A percentile compares a stretch with the other conserved stretches of the same genome.
phyloP scores from a whole-genome alignment of 2,113 vertebrate genomes.

The Epinephelus lanceolatus region DNA sequence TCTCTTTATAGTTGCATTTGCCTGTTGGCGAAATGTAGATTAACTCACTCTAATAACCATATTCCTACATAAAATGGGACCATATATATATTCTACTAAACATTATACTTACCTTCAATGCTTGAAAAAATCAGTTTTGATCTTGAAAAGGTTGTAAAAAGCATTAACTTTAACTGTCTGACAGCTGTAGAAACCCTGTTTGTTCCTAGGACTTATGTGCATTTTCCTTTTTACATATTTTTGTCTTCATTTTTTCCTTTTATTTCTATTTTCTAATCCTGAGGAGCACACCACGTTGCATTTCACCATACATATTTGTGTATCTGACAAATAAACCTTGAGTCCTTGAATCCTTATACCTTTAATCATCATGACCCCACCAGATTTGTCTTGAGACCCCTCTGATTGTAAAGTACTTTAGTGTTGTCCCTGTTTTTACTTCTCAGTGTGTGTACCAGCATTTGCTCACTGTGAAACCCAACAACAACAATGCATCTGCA shows the following conservation, averaged over 20 bases:
- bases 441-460: conserved; percentile 82
- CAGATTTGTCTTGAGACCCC: not conserved
- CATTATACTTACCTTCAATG: no score
- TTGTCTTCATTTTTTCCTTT: not conserved
- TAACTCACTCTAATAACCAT: no score
- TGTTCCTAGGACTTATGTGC: not conserved
- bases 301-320: not conserved
- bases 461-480: conserved; percentile 65
- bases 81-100: no score
- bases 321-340: not conserved
- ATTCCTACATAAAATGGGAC: no score
- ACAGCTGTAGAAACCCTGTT: no score
- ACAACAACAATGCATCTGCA: conserved; percentile 69
- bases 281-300: not conserved
- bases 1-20: no score
- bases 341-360: not conserved
- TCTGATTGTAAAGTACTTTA: not conserved
- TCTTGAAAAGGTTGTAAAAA: no score
- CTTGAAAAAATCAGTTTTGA: no score
- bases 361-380: not conserved
- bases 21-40: no score
- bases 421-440: not conserved
- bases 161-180: no score
- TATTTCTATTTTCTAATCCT: not conserved
- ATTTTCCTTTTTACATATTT: not conserved